Evolutionary conservation across 2,888 invertebrate genomes (phyloP).

Genomic region (Drosophila buzzatii): DNA sequence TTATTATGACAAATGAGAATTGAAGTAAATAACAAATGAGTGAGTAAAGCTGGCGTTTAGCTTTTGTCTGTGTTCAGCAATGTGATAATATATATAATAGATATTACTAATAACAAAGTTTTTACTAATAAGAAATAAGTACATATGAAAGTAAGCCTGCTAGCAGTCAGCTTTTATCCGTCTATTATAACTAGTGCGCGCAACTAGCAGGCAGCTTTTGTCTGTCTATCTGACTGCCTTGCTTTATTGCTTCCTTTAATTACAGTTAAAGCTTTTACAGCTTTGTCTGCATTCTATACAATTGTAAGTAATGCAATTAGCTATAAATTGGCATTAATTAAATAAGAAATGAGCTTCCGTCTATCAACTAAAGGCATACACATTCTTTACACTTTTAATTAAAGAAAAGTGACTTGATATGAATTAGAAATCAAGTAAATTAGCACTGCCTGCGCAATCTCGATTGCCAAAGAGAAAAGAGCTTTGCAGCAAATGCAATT

Average conservation of each 20-base stretch:
- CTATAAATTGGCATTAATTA: not conserved
- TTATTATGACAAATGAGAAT: slow-evolving; percentile 13
- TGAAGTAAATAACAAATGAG: not conserved
- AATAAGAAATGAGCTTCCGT: not conserved
- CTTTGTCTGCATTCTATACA: not conserved
- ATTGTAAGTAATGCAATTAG: not conserved
- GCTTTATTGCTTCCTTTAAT: no score
- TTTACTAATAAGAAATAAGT: not conserved
- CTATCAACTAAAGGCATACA: not conserved
- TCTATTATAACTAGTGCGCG: not conserved
- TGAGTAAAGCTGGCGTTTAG: not conserved
- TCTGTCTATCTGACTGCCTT: not conserved
- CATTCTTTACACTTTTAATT: not conserved
- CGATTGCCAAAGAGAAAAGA: not conserved
- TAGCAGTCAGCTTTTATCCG: not conserved
- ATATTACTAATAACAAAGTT: no score
- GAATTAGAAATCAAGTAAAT: not conserved
- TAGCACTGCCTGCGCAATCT: not conserved
- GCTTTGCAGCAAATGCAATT: not conserved
- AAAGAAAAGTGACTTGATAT: not conserved
- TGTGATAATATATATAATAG: no score
- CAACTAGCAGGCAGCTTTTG: not conserved
- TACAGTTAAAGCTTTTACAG: no score
- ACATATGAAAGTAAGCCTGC: not conserved
- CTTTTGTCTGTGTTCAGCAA: no score